These are phyloP conservation scores for Drosophila takahashii DNA, from an alignment of 1,140 invertebrate genomes.

Conservation along the genomic window DNA sequence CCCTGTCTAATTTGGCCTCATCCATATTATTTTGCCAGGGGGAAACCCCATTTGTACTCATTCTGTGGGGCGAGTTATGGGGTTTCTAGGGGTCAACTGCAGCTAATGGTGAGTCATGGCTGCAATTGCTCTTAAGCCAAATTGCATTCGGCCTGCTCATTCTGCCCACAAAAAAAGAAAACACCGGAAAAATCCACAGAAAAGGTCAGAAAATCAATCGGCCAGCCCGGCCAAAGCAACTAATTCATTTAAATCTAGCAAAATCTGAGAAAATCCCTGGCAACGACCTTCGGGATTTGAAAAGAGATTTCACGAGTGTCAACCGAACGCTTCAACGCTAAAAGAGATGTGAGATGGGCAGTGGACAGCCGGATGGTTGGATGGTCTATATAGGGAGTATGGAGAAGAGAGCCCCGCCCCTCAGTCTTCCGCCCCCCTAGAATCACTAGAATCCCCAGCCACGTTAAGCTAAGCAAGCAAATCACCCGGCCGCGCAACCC, in stretches of 20 bases:
- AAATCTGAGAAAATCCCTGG: constrained; percentile 85
- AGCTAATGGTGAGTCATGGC: constrained; percentile 48
- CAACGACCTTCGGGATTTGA: constrained; percentile 85
- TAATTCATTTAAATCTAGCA: constrained; percentile 85
- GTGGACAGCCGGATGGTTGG: constrained; percentile 30
- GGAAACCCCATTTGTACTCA: constrained; percentile 62
- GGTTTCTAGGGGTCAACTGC: constrained; percentile 12
- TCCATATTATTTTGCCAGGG: constrained; percentile 40
- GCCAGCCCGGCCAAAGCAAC: constrained; percentile 73
- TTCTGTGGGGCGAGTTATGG: constrained; percentile 29
- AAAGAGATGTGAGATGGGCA: constrained; percentile 45
- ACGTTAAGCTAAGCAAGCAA: constrained; percentile 80
- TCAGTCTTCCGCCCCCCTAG: not conserved
- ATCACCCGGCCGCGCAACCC: constrained; percentile 72
- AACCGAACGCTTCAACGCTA: constrained; percentile 75
- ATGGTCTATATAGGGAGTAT: constrained; percentile 7
- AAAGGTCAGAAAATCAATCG: constrained; percentile 85
- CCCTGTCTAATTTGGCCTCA: constrained; percentile 58
- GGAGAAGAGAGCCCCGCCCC: constrained; percentile 8
- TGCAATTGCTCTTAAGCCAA: constrained; percentile 30
- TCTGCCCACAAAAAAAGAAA: not conserved
- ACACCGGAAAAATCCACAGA: constrained; percentile 67
- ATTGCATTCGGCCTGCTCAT: constrained; percentile 53
- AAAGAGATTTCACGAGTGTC: constrained; percentile 84
- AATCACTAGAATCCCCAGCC: constrained; percentile 18